Evolutionary conservation across 2,888 invertebrate genomes (phyloP).

Genomic region (Arctia plantaginis): DNA sequence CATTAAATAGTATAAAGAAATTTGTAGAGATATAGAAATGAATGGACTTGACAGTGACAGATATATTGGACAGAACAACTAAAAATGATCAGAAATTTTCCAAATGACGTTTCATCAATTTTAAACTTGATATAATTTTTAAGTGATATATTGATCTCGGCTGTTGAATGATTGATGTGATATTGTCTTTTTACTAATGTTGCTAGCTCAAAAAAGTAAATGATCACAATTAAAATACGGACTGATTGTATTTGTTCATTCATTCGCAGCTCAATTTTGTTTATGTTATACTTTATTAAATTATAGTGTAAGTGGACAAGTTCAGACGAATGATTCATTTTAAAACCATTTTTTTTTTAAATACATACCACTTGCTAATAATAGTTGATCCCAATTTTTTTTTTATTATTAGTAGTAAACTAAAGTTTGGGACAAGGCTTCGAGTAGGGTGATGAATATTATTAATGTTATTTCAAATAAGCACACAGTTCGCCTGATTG

Average conservation of each 20-base stretch:
- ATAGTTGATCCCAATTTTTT: no score
- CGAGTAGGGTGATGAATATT: no score
- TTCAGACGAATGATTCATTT: neutral
- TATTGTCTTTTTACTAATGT: constrained; percentile 13
- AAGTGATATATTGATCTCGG: constrained; percentile 43
- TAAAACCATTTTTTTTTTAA: neutral
- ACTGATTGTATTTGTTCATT: neutral
- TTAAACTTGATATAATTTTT: constrained; percentile 50
- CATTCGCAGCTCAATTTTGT: neutral
- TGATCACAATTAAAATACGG: constrained; percentile 15
- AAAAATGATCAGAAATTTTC: constrained; percentile 76
- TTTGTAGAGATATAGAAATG: constrained; percentile 67
- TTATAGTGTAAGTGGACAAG: neutral
- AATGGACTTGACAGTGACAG: constrained; percentile 75
- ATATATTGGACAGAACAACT: constrained; percentile 73
- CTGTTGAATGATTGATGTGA: constrained; percentile 35
- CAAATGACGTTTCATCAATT: constrained; percentile 80
- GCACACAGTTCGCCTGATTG: neutral
- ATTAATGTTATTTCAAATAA: no score
- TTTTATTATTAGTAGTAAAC: no score
- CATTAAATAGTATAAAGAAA: constrained; percentile 17
- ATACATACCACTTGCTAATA: neutral
- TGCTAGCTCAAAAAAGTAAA: neutral
- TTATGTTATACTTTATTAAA: neutral
- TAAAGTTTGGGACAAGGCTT: no score